Evolutionary conservation across 92 coral and sea anemone species (phyloP), one percentile per base, ranked within the genome.

Genomic region (Virgularia gustaviana): DNA sequence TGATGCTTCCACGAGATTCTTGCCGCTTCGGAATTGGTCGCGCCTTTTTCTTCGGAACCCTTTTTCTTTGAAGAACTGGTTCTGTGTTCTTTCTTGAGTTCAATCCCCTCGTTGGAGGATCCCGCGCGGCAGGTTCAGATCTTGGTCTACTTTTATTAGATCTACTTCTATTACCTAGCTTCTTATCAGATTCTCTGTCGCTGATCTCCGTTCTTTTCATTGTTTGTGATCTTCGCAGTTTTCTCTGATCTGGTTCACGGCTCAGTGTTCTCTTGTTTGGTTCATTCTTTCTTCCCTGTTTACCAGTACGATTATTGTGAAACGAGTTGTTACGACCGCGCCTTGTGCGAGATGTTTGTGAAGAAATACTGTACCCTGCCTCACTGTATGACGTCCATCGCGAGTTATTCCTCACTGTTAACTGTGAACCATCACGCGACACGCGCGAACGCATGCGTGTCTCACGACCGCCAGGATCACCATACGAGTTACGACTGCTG

Each of bases 291-390:
- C 11, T 42, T 27, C 34, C 28, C 24, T 31, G 34, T 3, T 12
- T 74, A 16, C 55, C 28, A 4, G 36, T 20, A 25, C 39, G 43
- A 22, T 54, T 42, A 72, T 18, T 56, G 39, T 47, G 81, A 39
- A 49, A 53, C 16, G 36, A 59, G 11, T 44, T 53, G 37, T 34
- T 25, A 51, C 39, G 34, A 32, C 42, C 65, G 30, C 37, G 19
- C 35, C 56, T 60, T 35, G 49, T 25, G 7, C 18, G 27, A 43
- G 57, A 16, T 31, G 57, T 22, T 42, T 32, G 33, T 20, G 65
- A 23, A 49, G 74, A 62, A 10, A 88, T 88, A 54, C 88, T 85
- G 65, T 88, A 88, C 3, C 96, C 96, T 24, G 79, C 90, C 6
- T 47, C 81, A 36, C 90, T 86, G 55, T 65, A 72, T 27, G 24